Conservation (phyloP, 30 jellyfish, hydroid and myxozoan genomes). For the Pseudorhiza aurosa region DNA sequence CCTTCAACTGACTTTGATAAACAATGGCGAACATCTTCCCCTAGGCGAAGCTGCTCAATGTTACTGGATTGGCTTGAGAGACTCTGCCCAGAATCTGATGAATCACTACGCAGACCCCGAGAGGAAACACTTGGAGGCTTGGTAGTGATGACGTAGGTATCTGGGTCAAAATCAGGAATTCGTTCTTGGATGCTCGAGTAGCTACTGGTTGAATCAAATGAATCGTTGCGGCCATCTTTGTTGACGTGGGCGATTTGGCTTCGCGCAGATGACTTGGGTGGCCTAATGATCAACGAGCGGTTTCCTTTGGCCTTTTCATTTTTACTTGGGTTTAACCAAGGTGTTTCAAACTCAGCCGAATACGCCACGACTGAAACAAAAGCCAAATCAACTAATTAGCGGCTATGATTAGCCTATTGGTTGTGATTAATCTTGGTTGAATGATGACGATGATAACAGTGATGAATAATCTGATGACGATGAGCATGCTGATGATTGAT, state of each 20-base stretch:
- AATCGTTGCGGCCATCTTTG: conserved; percentile 48
- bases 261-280: neutral
- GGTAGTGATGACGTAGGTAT: conserved; percentile 44
- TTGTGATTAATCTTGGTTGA: too few relatives aligned
- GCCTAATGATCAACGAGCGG: conserved; percentile 14
- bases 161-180: conserved; percentile 68
- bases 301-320: neutral
- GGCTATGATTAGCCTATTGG: too few relatives aligned
- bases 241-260: neutral
- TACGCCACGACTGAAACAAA: conserved; percentile 52
- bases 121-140: conserved; percentile 56
- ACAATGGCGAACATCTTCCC: conserved; percentile 7
- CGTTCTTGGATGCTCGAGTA: conserved; percentile 68
- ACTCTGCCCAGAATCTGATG: conserved; percentile 62
- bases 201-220: conserved; percentile 63
- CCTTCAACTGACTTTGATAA: neutral
- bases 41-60: conserved; percentile 27
- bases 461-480: too few relatives aligned
- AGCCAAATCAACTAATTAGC: neutral
- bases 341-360: conserved; percentile 67
- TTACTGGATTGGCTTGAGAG: conserved; percentile 42
- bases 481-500: too few relatives aligned
- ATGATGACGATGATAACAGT: too few relatives aligned
- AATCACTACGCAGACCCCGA: conserved; percentile 42
- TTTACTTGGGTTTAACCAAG: conserved; percentile 45